A percentile compares a stretch with the other conserved stretches of the same genome.
phyloP scores from a whole-genome alignment of 2,888 invertebrate genomes.

The Thyatira batis region DNA sequence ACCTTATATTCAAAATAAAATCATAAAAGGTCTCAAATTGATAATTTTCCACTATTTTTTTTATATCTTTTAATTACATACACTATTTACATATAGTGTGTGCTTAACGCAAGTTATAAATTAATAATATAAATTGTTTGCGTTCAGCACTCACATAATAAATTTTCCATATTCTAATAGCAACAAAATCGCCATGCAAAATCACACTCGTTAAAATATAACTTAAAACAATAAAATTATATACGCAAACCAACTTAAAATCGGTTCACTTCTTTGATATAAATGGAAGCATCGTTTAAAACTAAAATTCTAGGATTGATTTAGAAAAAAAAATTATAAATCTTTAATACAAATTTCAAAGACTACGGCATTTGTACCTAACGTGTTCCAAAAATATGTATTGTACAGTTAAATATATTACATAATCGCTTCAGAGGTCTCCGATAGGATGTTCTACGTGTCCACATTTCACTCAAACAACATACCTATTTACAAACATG shows the following conservation, averaged over 20 bases:
- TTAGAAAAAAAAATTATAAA: slow-evolving; percentile 39
- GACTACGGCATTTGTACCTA: slow-evolving; percentile 42
- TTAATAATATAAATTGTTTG: slow-evolving; percentile 64
- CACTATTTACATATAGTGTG: slow-evolving; percentile 71
- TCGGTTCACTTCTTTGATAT: slow-evolving; percentile 80
- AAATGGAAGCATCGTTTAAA: slow-evolving; percentile 81
- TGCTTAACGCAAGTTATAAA: slow-evolving; percentile 69
- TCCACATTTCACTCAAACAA: slow-evolving; percentile 58
- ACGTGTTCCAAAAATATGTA: slow-evolving; percentile 37
- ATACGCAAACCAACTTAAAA: slow-evolving; percentile 76
- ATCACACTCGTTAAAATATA: slow-evolving; percentile 76
- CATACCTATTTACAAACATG: slow-evolving; percentile 74
- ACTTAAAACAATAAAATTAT: slow-evolving; percentile 72
- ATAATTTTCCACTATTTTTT: slow-evolving; percentile 68
- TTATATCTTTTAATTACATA: slow-evolving; percentile 59
- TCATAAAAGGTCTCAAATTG: slow-evolving; percentile 72
- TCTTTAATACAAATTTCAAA: slow-evolving; percentile 29
- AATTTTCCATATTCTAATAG: slow-evolving; percentile 62
- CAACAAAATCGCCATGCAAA: slow-evolving; percentile 78
- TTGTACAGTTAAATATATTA: slow-evolving; percentile 31
- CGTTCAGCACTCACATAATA: slow-evolving; percentile 64
- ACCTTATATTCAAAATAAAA: slow-evolving; percentile 80
- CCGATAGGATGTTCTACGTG: slow-evolving; percentile 32
- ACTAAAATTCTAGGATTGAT: slow-evolving; percentile 65
- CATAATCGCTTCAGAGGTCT: slow-evolving; percentile 28